Percentiles rank a stretch among this genome's conserved stretches.
phyloP scores from a whole-genome alignment of 1,140 invertebrate genomes.

The Trissolcus basalis region DNA sequence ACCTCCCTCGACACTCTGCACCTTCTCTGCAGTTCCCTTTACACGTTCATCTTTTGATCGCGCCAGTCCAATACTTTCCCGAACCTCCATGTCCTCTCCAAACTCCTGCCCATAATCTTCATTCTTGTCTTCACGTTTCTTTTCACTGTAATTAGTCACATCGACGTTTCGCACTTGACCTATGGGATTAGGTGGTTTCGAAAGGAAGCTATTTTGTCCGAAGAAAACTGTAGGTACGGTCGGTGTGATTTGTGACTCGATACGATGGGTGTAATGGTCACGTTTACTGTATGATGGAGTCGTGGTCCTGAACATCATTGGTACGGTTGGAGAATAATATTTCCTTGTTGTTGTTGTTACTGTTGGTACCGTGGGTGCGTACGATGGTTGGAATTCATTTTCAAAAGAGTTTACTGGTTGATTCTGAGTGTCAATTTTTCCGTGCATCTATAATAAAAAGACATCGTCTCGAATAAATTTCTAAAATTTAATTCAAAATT shows the following conservation, averaged over 20 bases:
- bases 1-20: conserved; percentile 4
- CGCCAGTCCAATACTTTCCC: conserved; percentile 66
- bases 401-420: conserved; percentile 44
- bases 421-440: conserved; percentile 29
- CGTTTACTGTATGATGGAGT: conserved; percentile 59
- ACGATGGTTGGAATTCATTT: conserved; percentile 65
- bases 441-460: conserved; percentile 18
- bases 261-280: conserved; percentile 63
- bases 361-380: conserved; percentile 71
- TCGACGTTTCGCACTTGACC: conserved; percentile 44
- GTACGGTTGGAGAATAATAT: conserved; percentile 70
- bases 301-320: conserved; percentile 63
- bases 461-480: neutral
- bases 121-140: conserved; percentile 21
- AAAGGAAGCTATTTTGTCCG: conserved; percentile 26
- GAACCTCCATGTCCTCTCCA: conserved; percentile 62
- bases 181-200: conserved; percentile 30
- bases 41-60: conserved; percentile 53
- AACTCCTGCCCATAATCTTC: conserved; percentile 46
- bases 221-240: conserved; percentile 35
- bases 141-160: conserved; percentile 43
- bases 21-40: conserved; percentile 17
- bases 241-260: conserved; percentile 48
- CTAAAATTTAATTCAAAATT: too few species aligned
- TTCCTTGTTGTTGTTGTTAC: conserved; percentile 68